phyloP scores from a whole-genome alignment of 1,140 invertebrate species.

The Aethina tumida region DNA sequence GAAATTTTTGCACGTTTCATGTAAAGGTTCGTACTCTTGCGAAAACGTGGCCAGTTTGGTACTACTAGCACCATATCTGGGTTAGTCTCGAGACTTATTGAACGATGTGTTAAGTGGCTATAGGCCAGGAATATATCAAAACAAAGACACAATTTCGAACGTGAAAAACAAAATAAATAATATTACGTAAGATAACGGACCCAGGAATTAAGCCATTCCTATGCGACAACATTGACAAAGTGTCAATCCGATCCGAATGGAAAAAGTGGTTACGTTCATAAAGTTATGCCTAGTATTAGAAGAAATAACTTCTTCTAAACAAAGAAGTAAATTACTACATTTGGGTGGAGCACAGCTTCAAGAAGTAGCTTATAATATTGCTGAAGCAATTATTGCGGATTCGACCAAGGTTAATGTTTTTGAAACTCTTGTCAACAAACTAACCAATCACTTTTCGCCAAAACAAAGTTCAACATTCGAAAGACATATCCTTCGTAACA shows the following conservation, averaged over 20 bases:
- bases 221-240: conserved; percentile 13
- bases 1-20: too few relatives aligned
- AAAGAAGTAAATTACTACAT: conserved; percentile 26
- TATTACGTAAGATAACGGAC: too few relatives aligned
- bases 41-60: too few relatives aligned
- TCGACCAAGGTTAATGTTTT: conserved; percentile 7
- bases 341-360: conserved; percentile 27
- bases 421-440: conserved; percentile 5
- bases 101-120: too few relatives aligned
- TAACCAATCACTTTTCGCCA: conserved; percentile 5
- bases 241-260: conserved; percentile 10
- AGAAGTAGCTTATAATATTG: conserved; percentile 26
- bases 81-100: too few relatives aligned
- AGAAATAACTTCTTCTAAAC: conserved; percentile 19
- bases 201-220: conserved; percentile 12
- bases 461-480: conserved; percentile 16
- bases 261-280: conserved; percentile 15
- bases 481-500: conserved; percentile 24
- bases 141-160: too few relatives aligned
- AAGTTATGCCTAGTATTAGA: conserved; percentile 14
- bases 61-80: too few relatives aligned
- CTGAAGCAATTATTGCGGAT: conserved; percentile 14
- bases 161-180: too few relatives aligned
- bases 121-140: too few relatives aligned
- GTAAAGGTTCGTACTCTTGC: too few relatives aligned